Evolutionary conservation across 2,113 vertebrate species (phyloP).

Genomic region (Chaetodon auriga): DNA sequence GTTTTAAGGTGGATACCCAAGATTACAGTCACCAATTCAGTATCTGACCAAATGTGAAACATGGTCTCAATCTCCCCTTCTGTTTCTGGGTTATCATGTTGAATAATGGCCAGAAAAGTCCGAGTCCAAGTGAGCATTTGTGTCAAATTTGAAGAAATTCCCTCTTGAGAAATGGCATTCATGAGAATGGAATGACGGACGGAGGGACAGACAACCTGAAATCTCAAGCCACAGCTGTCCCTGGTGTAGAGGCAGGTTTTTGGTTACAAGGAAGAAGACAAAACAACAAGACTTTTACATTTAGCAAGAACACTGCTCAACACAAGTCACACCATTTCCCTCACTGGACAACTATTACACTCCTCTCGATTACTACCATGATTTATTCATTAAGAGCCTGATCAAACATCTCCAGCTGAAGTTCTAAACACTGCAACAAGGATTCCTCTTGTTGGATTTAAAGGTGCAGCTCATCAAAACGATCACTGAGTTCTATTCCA

Average conservation of each 20-base stretch:
- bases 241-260: neutral
- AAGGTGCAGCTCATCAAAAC: neutral
- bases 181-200: too few relatives aligned
- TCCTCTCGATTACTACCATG: neutral
- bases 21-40: too few relatives aligned
- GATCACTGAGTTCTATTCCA: neutral
- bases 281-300: neutral
- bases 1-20: too few relatives aligned
- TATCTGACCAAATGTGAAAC: too few relatives aligned
- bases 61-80: too few relatives aligned
- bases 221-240: too few relatives aligned
- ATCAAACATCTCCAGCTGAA: neutral
- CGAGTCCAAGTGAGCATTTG: too few relatives aligned
- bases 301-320: neutral
- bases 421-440: neutral
- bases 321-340: neutral
- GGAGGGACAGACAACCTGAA: too few relatives aligned
- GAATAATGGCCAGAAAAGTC: too few relatives aligned
- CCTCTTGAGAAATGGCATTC: too few relatives aligned
- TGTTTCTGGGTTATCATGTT: too few relatives aligned
- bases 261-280: neutral
- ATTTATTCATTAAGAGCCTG: neutral
- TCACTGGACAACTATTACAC: neutral
- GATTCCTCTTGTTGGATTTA: neutral
- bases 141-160: too few relatives aligned